A percentile compares a stretch with the other conserved stretches of the same genome.
Conservation (phyloP, 2,797 vertebrate genomes). For the Lacerta agilis region DNA sequence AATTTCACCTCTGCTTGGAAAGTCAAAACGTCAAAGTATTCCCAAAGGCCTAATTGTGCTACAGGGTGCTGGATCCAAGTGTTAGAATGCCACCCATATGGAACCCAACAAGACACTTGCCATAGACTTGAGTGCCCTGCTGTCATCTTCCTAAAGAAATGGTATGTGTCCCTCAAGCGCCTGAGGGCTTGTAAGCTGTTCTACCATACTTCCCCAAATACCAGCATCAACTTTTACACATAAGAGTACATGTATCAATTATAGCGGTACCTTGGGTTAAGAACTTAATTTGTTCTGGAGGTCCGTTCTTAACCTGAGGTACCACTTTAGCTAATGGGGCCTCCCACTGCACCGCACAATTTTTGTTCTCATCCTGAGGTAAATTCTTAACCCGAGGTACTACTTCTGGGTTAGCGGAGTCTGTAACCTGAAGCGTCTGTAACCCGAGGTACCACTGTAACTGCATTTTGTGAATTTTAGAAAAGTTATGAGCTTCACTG, state of each 20-base stretch:
- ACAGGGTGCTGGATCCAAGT: not conserved
- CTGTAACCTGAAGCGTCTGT: too few species aligned
- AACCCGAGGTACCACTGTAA: not conserved
- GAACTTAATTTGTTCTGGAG: too few species aligned
- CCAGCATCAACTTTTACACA: not conserved
- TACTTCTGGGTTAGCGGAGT: too few species aligned
- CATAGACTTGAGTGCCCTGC: not conserved
- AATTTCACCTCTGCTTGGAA: not conserved
- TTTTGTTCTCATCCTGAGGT: too few species aligned
- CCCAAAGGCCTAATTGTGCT: not conserved
- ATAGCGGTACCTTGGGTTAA: too few species aligned
- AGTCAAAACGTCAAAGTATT: not conserved
- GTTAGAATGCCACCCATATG: not conserved
- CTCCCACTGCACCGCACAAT: too few species aligned
- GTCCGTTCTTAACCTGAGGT: too few species aligned
- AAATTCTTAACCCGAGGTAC: too few species aligned
- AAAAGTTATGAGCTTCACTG: too few species aligned
- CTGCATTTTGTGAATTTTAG: not conserved
- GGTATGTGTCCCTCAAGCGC: not conserved
- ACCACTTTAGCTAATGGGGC: too few species aligned
- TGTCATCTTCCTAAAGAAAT: not conserved
- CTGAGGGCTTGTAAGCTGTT: not conserved
- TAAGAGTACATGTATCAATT: not conserved
- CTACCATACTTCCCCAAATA: not conserved
- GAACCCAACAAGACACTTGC: not conserved